Conservation (phyloP, 2,797 vertebrate species). For the Onychomys arenicola region DNA sequence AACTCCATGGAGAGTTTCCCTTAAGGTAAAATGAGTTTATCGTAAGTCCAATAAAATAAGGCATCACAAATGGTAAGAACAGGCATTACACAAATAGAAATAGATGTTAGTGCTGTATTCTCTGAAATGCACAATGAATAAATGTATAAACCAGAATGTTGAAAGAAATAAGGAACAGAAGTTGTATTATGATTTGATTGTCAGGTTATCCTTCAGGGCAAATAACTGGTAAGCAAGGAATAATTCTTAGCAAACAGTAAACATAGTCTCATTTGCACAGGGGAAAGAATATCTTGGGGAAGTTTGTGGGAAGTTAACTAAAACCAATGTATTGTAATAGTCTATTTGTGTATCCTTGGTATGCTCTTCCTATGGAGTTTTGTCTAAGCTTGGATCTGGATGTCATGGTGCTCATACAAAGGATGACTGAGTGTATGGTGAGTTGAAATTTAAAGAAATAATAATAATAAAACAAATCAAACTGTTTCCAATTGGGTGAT, state of each 20-base stretch:
- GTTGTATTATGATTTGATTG: neutral
- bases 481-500: neutral
- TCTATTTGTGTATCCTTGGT: neutral
- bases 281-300: neutral
- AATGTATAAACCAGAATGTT: neutral
- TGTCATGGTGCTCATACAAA: neutral
- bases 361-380: neutral
- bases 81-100: neutral
- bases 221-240: neutral
- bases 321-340: neutral
- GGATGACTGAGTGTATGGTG: neutral
- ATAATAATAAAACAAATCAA: neutral
- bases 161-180: neutral
- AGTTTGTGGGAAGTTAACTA: constrained; percentile 6
- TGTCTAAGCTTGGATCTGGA: neutral
- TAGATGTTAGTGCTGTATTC: neutral
- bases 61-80: neutral
- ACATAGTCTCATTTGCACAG: neutral
- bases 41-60: neutral
- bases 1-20: neutral
- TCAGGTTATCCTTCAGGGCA: neutral
- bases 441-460: neutral
- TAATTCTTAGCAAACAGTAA: constrained; percentile 47
- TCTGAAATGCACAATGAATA: neutral
- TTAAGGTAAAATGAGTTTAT: neutral